These are phyloP conservation scores for Helicolenus hilgendorfi DNA, from an alignment of 2,797 vertebrate genomes.

Conservation along the genomic window DNA sequence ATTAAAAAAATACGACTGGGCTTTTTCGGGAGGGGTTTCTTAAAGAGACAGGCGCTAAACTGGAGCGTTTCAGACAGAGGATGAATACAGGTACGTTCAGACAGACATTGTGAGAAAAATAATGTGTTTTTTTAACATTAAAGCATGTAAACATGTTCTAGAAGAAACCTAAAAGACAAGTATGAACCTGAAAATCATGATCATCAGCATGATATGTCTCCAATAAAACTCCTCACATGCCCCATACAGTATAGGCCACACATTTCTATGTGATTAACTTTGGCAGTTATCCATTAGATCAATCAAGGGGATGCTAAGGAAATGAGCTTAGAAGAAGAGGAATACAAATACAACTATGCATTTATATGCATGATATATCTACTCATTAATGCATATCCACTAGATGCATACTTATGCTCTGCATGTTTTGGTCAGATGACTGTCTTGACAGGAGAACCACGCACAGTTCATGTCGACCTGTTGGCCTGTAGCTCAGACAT, in stretches of 20 bases:
- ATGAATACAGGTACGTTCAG: no score
- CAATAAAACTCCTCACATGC: background rate
- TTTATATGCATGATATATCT: slow-evolving; percentile 14
- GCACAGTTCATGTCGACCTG: slow-evolving; percentile 38
- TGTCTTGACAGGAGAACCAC: slow-evolving; percentile 30
- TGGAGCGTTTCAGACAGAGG: no score
- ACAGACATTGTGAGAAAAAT: no score
- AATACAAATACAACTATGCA: slow-evolving; percentile 1
- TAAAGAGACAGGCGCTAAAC: no score
- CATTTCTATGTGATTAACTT: slow-evolving; percentile 1
- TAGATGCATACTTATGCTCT: slow-evolving; percentile 7
- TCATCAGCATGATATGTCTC: background rate
- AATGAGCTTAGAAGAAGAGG: background rate
- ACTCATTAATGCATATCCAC: slow-evolving; percentile 36
- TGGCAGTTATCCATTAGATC: background rate
- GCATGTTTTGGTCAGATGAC: slow-evolving; percentile 34
- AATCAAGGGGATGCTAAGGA: background rate
- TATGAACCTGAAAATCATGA: background rate
- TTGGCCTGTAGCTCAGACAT: slow-evolving; percentile 33
- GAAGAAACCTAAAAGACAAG: background rate
- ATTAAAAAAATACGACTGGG: no score
- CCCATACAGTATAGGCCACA: background rate
- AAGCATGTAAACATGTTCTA: background rate
- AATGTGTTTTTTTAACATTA: no score
- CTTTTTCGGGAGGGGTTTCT: no score